Conservation (phyloP, 1,140 invertebrate genomes). For the Amphibalanus amphitrite region DNA sequence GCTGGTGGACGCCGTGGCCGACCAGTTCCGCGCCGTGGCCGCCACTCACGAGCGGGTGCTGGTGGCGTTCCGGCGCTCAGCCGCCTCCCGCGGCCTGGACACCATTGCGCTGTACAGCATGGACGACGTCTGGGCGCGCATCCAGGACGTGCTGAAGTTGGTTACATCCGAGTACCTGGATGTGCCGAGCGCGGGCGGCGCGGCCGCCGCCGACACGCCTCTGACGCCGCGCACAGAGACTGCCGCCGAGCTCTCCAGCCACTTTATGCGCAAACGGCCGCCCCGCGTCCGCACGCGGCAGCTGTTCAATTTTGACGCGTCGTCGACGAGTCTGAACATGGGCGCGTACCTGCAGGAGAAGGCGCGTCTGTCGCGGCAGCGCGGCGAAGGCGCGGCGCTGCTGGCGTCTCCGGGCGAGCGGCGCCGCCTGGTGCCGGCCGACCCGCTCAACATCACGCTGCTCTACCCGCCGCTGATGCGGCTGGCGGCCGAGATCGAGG, state of each 20-base stretch:
- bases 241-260: conserved; percentile 17
- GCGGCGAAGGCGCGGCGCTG: background rate
- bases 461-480: conserved; percentile 53
- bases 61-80: conserved; percentile 37
- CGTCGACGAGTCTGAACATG: conserved; percentile 27
- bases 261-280: conserved; percentile 66
- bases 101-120: conserved; percentile 41
- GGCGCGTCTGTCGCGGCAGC: background rate
- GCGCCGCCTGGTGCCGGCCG: conserved; percentile 40
- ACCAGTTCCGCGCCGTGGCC: conserved; percentile 55
- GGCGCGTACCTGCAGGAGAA: background rate
- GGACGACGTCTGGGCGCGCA: conserved; percentile 69
- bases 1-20: conserved; percentile 39
- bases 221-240: conserved; percentile 50
- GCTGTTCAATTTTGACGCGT: conserved; percentile 66
- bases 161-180: conserved; percentile 12
- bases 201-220: conserved; percentile 50
- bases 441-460: conserved; percentile 53
- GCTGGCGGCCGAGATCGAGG: conserved; percentile 60
- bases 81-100: conserved; percentile 16
- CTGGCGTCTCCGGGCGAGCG: conserved; percentile 9
- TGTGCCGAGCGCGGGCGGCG: conserved; percentile 21
- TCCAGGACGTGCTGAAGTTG: conserved; percentile 60
- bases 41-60: conserved; percentile 44
- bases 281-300: conserved; percentile 70